Evolutionary conservation across 2,888 invertebrate genomes (phyloP), one percentile per base, ranked within the genome.

Genomic region (Choristoneura rosaceana): DNA sequence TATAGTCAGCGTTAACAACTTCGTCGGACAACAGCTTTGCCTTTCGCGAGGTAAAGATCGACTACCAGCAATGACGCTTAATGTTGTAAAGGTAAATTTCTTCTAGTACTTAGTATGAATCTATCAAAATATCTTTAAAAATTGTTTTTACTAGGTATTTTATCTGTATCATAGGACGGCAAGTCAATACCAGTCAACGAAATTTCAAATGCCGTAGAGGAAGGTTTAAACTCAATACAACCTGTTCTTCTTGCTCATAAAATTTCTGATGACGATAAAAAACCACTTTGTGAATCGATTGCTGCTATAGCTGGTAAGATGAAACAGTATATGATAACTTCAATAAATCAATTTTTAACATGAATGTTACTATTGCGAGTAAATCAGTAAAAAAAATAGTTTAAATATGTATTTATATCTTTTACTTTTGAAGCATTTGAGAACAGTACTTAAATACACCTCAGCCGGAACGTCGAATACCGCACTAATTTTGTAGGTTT

Each of bases 211-310:
- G 78, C 71, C 7, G 45, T 74, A 34, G 81, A 81, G 67, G 74
- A 75, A 4, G 79, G 79, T 1, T 70, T 80, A 25, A 73, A 76
- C 10, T 74, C 76, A 14, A 52, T 60, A 10, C 73, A 75, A 12
- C 60, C 71, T 9, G 67, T 80, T 9, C 50, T 78, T 3, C 76
- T 75, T 10, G 65, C 69, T 4, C 55, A 34, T 52, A 41, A 52
- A 33, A 62, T 15, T 14, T 14, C 25, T 12, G 63, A 45, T 45
- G 12, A 52, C 0, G 58, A 62, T 15, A 33, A 38, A 0, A 61
- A 45, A 45, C 50, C 78, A 1, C 33, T 85, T 15, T 25, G 82
- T 15, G 66, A 81, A 25, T 71, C 76, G 71, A 75, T 83, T 15
- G 66, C 75, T 12, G n/a, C 38, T 3, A 65, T 78, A 17, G 69